Evolutionary conservation across 2,797 vertebrate species (phyloP).

Genomic region (Podargus strigoides): DNA sequence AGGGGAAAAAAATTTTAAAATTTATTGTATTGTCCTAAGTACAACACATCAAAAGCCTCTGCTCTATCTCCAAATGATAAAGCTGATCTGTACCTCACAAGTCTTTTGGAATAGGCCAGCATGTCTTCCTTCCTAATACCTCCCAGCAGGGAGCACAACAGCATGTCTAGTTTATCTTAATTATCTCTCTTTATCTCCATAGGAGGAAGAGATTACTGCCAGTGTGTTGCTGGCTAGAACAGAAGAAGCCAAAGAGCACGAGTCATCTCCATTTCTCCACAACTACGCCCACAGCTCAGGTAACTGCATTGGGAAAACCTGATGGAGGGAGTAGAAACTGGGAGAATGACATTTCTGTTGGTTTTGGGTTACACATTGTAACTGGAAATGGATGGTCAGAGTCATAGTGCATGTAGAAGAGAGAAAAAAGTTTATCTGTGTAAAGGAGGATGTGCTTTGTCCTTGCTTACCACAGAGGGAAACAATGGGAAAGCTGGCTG

Average conservation of each 20-base stretch:
- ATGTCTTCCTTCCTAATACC: neutral
- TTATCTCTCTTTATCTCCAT: conserved; percentile 48
- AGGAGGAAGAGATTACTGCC: conserved; percentile 28
- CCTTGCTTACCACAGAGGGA: neutral
- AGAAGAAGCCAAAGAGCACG: neutral
- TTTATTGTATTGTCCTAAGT: neutral
- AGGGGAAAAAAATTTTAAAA: neutral
- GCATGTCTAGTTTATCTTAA: conserved; percentile 48
- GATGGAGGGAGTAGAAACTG: neutral
- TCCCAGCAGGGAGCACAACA: conserved; percentile 28
- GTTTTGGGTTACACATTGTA: neutral
- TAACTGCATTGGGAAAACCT: neutral
- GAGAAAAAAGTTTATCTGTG: neutral
- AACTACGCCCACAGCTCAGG: neutral
- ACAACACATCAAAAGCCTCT: neutral
- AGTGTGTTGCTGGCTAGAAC: conserved; percentile 13
- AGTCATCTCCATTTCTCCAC: neutral
- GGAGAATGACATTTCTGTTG: neutral
- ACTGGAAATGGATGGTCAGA: neutral
- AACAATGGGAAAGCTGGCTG: neutral
- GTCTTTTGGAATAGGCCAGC: neutral
- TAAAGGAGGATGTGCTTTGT: neutral
- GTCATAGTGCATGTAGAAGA: neutral
- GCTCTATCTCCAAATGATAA: neutral
- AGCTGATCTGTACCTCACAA: neutral